Percentiles rank a stretch among this genome's conserved stretches.
Conservation (phyloP, 2,888 invertebrate species). For the Listrodromus nycthemerus region DNA sequence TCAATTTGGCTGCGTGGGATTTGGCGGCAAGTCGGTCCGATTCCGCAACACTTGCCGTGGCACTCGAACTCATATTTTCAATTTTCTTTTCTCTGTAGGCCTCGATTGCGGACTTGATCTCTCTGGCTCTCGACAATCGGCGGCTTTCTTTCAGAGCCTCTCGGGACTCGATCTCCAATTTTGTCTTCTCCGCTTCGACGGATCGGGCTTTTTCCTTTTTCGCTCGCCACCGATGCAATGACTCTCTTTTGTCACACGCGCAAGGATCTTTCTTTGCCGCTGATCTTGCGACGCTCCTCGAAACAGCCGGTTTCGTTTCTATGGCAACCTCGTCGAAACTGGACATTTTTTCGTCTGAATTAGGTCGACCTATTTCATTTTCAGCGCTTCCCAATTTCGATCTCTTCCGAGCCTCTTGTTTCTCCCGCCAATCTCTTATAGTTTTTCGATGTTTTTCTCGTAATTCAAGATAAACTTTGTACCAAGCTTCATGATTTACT, state of each 20-base stretch:
- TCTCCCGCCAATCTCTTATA: slow-evolving; percentile 84
- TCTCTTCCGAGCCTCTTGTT: slow-evolving; percentile 72
- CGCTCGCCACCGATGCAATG: slow-evolving; percentile 78
- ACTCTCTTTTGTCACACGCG: slow-evolving; percentile 71
- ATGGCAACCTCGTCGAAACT: slow-evolving; percentile 9
- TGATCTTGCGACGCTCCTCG: background rate
- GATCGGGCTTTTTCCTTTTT: slow-evolving; percentile 74
- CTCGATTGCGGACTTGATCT: slow-evolving; percentile 52
- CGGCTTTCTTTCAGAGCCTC: slow-evolving; percentile 70
- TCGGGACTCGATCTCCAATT: slow-evolving; percentile 66
- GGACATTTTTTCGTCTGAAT: background rate
- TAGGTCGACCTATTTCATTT: background rate
- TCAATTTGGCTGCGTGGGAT: slow-evolving; percentile 63
- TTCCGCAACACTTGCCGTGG: slow-evolving; percentile 32
- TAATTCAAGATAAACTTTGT: slow-evolving; percentile 83
- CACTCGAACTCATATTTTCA: slow-evolving; percentile 53
- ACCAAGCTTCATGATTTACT: slow-evolving; percentile 85
- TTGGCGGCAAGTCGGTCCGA: slow-evolving; percentile 35
- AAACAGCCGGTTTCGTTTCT: slow-evolving; percentile 6
- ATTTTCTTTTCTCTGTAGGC: slow-evolving; percentile 69
- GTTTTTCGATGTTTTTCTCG: slow-evolving; percentile 83
- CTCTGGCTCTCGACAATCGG: slow-evolving; percentile 66
- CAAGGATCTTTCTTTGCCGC: background rate
- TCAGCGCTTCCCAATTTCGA: slow-evolving; percentile 41
- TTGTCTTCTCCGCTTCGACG: slow-evolving; percentile 74